These are phyloP conservation scores for Quadroppia sp. DNA, from an alignment of 2,888 invertebrate genomes.

Conservation along the genomic window DNA sequence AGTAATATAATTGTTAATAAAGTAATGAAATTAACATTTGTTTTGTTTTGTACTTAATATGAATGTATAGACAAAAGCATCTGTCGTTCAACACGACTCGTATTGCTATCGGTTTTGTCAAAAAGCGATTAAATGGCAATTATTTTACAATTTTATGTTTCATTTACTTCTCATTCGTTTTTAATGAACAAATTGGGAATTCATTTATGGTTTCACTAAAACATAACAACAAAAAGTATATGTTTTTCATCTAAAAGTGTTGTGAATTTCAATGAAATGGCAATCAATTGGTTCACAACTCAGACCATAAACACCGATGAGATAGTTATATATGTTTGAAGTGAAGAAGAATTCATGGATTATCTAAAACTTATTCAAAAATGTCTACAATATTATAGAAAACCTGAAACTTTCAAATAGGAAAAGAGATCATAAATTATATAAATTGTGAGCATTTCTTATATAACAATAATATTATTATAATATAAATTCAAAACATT, in stretches of 20 bases:
- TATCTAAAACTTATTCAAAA: no score
- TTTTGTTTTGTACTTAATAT: neutral
- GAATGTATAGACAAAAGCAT: neutral
- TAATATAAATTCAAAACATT: neutral
- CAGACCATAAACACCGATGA: constrained; percentile 6
- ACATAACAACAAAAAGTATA: no score
- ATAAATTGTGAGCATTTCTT: constrained; percentile 31
- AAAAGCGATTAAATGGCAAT: neutral
- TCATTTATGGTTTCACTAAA: no score
- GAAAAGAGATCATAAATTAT: constrained; percentile 31
- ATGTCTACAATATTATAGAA: neutral
- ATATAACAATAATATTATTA: constrained; percentile 1
- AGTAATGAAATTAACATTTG: neutral
- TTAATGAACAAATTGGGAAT: neutral
- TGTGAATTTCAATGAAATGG: neutral
- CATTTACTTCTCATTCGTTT: constrained; percentile 2
- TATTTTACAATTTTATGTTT: neutral
- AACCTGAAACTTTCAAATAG: constrained; percentile 24
- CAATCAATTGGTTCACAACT: neutral
- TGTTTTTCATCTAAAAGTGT: neutral
- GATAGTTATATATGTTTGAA: no score
- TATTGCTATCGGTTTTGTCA: neutral
- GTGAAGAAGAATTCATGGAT: no score
- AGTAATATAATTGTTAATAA: neutral
- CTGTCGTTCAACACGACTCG: no score